Percentiles rank a stretch among this genome's conserved stretches.
These are phyloP conservation scores for Xiphophorus maculatus DNA, from an alignment of 2,113 vertebrate genomes.

Conservation along the genomic window DNA sequence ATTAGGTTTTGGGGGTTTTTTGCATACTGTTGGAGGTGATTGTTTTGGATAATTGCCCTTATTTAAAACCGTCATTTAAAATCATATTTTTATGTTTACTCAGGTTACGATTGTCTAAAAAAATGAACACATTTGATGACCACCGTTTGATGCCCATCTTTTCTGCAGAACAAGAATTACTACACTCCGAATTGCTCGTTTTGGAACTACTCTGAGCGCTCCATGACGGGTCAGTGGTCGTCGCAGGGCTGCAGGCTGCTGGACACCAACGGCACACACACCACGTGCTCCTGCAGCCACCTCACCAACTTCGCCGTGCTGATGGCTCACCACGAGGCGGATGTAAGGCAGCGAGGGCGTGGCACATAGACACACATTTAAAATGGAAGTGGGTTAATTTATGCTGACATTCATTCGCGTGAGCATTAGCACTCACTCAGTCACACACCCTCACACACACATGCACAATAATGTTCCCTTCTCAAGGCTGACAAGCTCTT, in stretches of 20 bases:
- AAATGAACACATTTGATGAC: background rate
- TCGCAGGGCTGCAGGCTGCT: constrained; percentile 91
- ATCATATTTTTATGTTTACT: too few relatives aligned
- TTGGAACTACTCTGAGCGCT: constrained; percentile 95
- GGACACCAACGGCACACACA: constrained; percentile 91
- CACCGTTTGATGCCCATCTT: background rate
- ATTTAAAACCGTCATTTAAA: too few relatives aligned
- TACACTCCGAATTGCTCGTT: constrained; percentile 95
- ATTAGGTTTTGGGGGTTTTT: too few relatives aligned
- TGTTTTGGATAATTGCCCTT: too few relatives aligned
- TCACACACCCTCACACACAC: constrained; percentile 59
- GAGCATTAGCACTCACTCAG: constrained; percentile 42
- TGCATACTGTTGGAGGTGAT: too few relatives aligned
- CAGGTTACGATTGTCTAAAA: too few relatives aligned
- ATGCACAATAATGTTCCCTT: constrained; percentile 64
- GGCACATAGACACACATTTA: constrained; percentile 15
- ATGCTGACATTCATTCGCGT: constrained; percentile 51
- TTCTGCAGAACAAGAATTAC: constrained; percentile 86
- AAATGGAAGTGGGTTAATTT: constrained; percentile 57
- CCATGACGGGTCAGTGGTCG: constrained; percentile 94
- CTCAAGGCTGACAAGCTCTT: constrained; percentile 70
- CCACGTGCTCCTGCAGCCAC: constrained; percentile 94
- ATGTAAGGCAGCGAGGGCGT: constrained; percentile 75
- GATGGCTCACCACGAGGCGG: constrained; percentile 89
- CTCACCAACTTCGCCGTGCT: constrained; percentile 95